Evolutionary conservation across 2,797 vertebrate species (phyloP).

Genomic region (Rhinoraja longicauda): DNA sequence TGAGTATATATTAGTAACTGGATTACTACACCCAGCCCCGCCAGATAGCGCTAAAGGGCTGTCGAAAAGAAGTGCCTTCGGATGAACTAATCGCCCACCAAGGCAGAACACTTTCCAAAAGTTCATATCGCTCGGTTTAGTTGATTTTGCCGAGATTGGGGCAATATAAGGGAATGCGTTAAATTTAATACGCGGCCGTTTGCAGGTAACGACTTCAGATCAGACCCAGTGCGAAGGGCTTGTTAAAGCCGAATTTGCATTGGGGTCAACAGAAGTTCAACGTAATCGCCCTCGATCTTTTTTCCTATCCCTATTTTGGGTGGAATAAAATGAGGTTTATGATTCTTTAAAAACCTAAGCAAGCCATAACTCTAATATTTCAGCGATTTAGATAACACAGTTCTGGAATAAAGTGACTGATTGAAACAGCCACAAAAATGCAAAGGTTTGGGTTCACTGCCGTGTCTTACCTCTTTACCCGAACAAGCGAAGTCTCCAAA

Average conservation of each 20-base stretch:
- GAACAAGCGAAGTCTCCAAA: not conserved
- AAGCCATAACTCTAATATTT: not conserved
- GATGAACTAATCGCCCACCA: not conserved
- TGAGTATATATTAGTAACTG: not conserved
- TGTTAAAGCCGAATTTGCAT: slow-evolving; percentile 49
- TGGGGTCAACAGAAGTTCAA: slow-evolving; percentile 82
- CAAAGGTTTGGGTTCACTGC: not conserved
- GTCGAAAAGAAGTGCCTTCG: slow-evolving; percentile 53
- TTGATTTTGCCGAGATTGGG: not conserved
- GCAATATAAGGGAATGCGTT: not conserved
- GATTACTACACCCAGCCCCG: slow-evolving; percentile 55
- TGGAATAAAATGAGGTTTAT: slow-evolving; percentile 41
- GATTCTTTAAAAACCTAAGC: not conserved
- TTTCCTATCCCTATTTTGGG: not conserved
- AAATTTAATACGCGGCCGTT: slow-evolving; percentile 42
- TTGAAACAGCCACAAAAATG: not conserved
- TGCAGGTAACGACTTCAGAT: slow-evolving; percentile 70
- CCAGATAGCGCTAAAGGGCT: slow-evolving; percentile 90
- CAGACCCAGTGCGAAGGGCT: slow-evolving; percentile 59
- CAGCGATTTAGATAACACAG: not conserved
- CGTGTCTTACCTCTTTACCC: not conserved
- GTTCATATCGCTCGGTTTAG: not conserved
- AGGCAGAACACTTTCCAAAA: not conserved
- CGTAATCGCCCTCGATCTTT: not conserved
- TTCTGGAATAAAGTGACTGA: not conserved